Percentiles rank a stretch among this genome's conserved stretches.
These are phyloP conservation scores for Dryocosmus kuriphilus DNA, from an alignment of 2,888 invertebrate genomes.

Conservation along the genomic window DNA sequence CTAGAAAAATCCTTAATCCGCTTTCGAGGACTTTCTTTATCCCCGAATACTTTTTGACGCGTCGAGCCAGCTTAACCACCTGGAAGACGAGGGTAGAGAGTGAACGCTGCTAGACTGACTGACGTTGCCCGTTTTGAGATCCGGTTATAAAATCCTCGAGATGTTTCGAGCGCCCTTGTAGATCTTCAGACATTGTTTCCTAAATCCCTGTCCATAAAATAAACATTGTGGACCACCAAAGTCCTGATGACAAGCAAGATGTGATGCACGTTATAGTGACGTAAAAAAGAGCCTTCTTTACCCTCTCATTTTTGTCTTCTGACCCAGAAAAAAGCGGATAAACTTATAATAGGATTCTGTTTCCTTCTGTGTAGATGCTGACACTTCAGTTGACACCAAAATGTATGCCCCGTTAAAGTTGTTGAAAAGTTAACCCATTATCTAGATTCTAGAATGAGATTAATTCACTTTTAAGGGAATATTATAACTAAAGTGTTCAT, in stretches of 20 bases:
- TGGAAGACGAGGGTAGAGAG: constrained; percentile 45
- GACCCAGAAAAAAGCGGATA: constrained; percentile 28
- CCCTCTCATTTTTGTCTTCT: constrained; percentile 13
- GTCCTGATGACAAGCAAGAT: constrained; percentile 34
- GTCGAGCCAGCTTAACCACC: constrained; percentile 48
- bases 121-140: constrained; percentile 38
- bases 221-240: constrained; percentile 31
- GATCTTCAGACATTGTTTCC: constrained; percentile 38
- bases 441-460: neutral
- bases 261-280: constrained; percentile 19
- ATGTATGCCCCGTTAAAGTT: neutral
- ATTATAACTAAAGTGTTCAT: no score
- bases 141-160: constrained; percentile 38
- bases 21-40: constrained; percentile 54
- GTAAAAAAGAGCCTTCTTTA: constrained; percentile 17
- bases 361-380: neutral
- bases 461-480: no score
- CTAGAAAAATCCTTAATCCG: constrained; percentile 58
- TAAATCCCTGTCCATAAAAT: constrained; percentile 36
- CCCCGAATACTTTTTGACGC: constrained; percentile 53
- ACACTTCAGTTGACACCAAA: constrained; percentile 1
- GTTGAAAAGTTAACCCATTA: neutral
- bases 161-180: constrained; percentile 30
- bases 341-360: neutral
- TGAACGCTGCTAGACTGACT: constrained; percentile 18